Conservation (phyloP, 2,797 vertebrate species). For the Alosa sapidissima region DNA sequence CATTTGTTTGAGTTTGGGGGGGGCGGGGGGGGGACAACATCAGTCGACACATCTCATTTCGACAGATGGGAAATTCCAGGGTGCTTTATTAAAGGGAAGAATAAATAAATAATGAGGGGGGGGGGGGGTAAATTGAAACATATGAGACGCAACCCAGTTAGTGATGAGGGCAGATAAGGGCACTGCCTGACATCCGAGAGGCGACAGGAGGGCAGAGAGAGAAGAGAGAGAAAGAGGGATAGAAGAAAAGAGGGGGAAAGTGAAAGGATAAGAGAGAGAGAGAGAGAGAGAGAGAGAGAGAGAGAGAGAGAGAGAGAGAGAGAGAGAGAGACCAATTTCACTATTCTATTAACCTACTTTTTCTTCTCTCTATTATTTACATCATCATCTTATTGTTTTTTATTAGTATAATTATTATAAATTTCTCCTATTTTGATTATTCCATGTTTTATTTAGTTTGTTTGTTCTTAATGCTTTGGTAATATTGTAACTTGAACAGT, state of each 20-base stretch:
- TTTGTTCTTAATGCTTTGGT: too few species aligned
- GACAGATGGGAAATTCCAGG: not conserved
- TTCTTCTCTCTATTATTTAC: too few species aligned
- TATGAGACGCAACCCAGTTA: not conserved
- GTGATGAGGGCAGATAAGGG: not conserved
- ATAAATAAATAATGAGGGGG: not conserved
- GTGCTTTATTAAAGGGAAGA: not conserved
- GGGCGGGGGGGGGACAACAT: not conserved
- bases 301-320: not conserved
- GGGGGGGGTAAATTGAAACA: not conserved
- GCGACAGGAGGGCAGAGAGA: not conserved
- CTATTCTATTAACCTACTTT: too few species aligned
- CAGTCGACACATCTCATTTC: not conserved
- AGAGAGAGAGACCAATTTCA: not conserved
- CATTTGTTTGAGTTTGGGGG: conserved; percentile 4
- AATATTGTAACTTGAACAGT: too few species aligned
- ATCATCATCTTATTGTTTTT: too few species aligned
- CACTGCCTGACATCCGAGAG: conserved; percentile 31
- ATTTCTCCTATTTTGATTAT: too few species aligned
- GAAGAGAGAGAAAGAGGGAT: not conserved
- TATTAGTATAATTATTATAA: too few species aligned
- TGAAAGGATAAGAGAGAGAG: not conserved
- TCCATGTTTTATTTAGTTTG: too few species aligned
- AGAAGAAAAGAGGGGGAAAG: not conserved
- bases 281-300: not conserved